phyloP scores from a whole-genome alignment of 2,113 vertebrate genomes.

The Eubucco bourcierii region DNA sequence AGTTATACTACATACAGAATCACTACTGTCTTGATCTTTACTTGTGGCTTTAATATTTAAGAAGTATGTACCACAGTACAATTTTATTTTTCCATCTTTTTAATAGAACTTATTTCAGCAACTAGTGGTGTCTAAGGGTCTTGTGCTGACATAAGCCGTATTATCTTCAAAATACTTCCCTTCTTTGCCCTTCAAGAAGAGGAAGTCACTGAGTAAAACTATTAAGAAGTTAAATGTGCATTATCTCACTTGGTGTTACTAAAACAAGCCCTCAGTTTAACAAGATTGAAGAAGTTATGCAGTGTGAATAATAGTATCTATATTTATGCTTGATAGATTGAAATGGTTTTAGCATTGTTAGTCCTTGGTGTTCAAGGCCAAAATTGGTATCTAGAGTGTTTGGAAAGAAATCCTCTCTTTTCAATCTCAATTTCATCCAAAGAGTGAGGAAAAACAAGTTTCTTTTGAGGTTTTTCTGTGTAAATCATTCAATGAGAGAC shows the following conservation, averaged over 20 bases:
- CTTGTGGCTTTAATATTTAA: neutral
- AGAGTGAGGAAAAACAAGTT: neutral
- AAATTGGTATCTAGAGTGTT: neutral
- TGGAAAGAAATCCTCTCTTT: neutral
- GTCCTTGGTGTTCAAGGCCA: neutral
- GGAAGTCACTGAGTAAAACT: neutral
- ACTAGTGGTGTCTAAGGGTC: neutral
- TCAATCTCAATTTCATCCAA: neutral
- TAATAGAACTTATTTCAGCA: neutral
- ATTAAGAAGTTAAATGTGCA: neutral
- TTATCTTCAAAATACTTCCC: neutral
- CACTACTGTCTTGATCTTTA: neutral
- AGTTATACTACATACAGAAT: neutral
- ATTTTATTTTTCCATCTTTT: neutral
- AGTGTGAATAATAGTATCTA: neutral
- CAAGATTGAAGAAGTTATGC: neutral
- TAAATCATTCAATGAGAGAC: neutral
- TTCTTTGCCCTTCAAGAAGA: neutral
- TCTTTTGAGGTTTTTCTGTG: neutral
- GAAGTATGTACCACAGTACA: neutral
- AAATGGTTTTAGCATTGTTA: neutral
- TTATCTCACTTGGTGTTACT: neutral
- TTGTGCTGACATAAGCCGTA: neutral
- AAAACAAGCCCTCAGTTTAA: neutral
- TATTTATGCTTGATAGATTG: neutral